These are phyloP conservation scores for Danio albolineatus DNA, from an alignment of 2,797 vertebrate genomes.

Conservation along the genomic window DNA sequence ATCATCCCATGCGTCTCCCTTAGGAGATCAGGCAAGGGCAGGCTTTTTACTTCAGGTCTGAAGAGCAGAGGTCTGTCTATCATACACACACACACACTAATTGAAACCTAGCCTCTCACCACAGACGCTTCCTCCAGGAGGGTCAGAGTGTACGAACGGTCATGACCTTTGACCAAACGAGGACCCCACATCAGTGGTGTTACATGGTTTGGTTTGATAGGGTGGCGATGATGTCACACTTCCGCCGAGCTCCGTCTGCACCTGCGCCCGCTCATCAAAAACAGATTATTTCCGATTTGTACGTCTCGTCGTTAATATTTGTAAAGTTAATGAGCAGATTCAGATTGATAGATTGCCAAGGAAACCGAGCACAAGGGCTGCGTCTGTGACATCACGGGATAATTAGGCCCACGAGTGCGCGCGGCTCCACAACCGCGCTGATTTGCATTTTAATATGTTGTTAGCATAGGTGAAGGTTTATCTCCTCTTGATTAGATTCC, in stretches of 20 bases:
- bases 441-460: constrained; percentile 67
- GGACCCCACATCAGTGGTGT: constrained; percentile 30
- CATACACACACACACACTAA: constrained; percentile 5
- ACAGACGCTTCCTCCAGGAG: background rate
- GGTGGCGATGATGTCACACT: constrained; percentile 42
- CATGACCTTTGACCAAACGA: constrained; percentile 44
- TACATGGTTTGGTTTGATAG: constrained; percentile 1
- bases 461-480: constrained; percentile 68
- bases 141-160: constrained; percentile 16
- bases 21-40: constrained; percentile 46
- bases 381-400: constrained; percentile 60
- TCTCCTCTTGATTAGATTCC: constrained; percentile 68
- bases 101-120: constrained; percentile 15
- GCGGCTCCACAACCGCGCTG: constrained; percentile 50
- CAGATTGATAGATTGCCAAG: constrained; percentile 60
- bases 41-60: constrained; percentile 47
- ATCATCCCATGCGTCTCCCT: constrained; percentile 50
- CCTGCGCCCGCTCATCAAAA: constrained; percentile 49
- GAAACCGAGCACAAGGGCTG: constrained; percentile 53
- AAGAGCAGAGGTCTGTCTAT: constrained; percentile 36
- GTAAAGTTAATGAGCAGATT: constrained; percentile 58
- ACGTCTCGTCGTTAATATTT: constrained; percentile 54
- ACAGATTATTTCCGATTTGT: constrained; percentile 53
- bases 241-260: constrained; percentile 16
- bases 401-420: constrained; percentile 57